phyloP scores from a whole-genome alignment of 1,140 invertebrate species.

The Drosophila insularis region DNA sequence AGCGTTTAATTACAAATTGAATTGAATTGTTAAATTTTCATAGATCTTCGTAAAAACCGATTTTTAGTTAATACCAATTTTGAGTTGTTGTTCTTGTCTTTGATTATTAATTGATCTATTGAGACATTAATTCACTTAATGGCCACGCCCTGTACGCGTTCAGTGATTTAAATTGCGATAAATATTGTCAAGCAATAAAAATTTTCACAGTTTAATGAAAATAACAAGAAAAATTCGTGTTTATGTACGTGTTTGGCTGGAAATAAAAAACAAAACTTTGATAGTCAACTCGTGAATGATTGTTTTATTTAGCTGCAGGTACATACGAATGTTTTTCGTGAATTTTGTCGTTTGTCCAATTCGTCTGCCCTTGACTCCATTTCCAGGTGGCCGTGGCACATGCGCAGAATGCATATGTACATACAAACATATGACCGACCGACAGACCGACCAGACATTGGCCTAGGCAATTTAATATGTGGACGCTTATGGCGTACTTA shows the following conservation, averaged over 20 bases:
- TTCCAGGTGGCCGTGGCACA: slow-evolving; percentile 55
- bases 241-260: slow-evolving; percentile 59
- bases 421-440: too few relatives aligned
- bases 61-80: not conserved
- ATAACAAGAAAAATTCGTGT: slow-evolving; percentile 28
- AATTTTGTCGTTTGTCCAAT: not conserved
- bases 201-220: slow-evolving; percentile 22
- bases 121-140: not conserved
- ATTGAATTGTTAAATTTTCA: too few relatives aligned
- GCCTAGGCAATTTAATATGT: slow-evolving; percentile 19
- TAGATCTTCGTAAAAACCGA: too few relatives aligned
- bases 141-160: not conserved
- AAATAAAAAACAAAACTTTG: slow-evolving; percentile 43
- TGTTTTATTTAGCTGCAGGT: not conserved
- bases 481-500: not conserved
- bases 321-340: not conserved
- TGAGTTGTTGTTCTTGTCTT: not conserved
- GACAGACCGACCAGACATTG: slow-evolving; percentile 26
- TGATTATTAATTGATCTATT: too few relatives aligned
- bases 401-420: slow-evolving; percentile 60
- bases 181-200: not conserved
- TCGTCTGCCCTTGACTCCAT: slow-evolving; percentile 67
- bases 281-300: slow-evolving; percentile 49
- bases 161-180: not conserved
- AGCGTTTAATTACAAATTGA: too few relatives aligned